Conservation (phyloP, 2,888 invertebrate genomes). For the Polymixis flavicincta region DNA sequence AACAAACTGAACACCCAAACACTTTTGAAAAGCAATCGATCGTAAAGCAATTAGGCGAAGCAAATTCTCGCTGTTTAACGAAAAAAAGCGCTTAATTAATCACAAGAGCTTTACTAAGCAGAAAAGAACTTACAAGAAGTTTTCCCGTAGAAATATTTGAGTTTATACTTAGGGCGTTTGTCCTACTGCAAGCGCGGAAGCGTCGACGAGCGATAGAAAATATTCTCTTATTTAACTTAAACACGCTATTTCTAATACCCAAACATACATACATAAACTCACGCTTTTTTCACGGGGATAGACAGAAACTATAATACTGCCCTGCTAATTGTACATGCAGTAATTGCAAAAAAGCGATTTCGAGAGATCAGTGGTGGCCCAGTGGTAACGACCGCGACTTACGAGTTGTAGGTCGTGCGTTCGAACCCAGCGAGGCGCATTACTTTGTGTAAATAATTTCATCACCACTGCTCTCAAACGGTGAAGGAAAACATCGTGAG, state of each 20-base stretch:
- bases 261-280: too few species aligned
- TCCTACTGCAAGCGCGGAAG: slow-evolving; percentile 9
- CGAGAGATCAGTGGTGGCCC: too few species aligned
- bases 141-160: slow-evolving; percentile 66
- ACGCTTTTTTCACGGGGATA: background rate
- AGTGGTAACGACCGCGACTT: too few species aligned
- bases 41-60: slow-evolving; percentile 62
- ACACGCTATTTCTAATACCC: background rate
- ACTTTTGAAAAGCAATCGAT: slow-evolving; percentile 59
- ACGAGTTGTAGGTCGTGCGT: too few species aligned
- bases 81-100: slow-evolving; percentile 65
- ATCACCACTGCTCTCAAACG: too few species aligned
- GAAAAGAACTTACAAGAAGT: slow-evolving; percentile 65
- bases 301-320: too few species aligned
- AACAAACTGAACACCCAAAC: slow-evolving; percentile 39
- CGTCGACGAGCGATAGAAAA: background rate
- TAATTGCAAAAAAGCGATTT: too few species aligned
- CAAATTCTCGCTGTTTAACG: slow-evolving; percentile 63
- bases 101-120: slow-evolving; percentile 67
- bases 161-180: slow-evolving; percentile 55
- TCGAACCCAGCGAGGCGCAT: too few species aligned
- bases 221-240: background rate
- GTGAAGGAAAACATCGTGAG: too few species aligned
- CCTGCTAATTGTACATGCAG: too few species aligned
- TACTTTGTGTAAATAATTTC: too few species aligned